Evolutionary conservation across 2,113 vertebrate species (phyloP), one percentile per base, ranked within the genome.

Genomic region (Calypte anna): DNA sequence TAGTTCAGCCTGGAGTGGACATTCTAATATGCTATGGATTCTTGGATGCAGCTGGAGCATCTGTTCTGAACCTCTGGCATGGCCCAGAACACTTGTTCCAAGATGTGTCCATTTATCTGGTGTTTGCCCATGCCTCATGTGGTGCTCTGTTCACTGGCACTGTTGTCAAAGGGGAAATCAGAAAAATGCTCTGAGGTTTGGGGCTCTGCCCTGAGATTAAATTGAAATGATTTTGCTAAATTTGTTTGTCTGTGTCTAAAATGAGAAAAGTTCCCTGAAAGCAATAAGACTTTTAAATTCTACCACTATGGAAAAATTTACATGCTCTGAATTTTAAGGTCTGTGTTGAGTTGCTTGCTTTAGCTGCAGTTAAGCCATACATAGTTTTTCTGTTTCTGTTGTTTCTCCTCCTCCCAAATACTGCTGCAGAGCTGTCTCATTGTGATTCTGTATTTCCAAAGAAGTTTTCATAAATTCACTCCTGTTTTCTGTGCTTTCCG

Each of bases 211-310:
- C 44, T 61, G 59, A 74, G 33, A 38, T 53, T 82, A 68, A 88
- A 82, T 18, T 82, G 59, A 82, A 86, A 76, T 82, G 14, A 48
- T 63, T 87, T 82, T 93, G 28, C 9, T 91, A 82, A 70, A 73
- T 67, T 92, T 86, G 70, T 90, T 93, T 92, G 57, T 38, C 25
- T 82, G 21, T 63, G 48, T 53, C 61, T 93, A 69, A 94, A 94
- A 63, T 70, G 54, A 88, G 64, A 64, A 33, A 86, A 79, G 10
- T 46, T 7, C 54, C 73, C 48, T 2, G 5, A 55, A 94, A 64
- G 62, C 69, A 95, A 48, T 75, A 93, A 43, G 31, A 54, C 43
- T 54, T 67, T 70, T 25, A 64, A 81, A 69, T 93, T 94, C 70
- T 72, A 68, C 23, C 23, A 20, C 18, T 63, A 21, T 5, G 38